These are phyloP conservation scores for Lophochroa leadbeateri DNA, from an alignment of 2,113 vertebrate species.

Conservation along the genomic window DNA sequence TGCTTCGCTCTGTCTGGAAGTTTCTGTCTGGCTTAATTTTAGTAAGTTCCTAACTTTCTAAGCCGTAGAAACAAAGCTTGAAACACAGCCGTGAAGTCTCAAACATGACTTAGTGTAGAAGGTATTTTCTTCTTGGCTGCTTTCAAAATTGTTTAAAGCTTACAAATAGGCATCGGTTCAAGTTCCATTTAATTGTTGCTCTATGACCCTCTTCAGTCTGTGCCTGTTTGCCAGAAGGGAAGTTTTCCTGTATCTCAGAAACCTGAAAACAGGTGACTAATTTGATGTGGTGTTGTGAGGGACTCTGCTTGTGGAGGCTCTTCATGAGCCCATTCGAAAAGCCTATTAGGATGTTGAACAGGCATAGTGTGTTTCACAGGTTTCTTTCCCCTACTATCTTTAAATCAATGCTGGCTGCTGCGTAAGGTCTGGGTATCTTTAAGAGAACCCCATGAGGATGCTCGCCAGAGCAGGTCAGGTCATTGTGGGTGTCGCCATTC, in stretches of 20 bases:
- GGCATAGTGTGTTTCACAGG: not conserved
- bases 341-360: not conserved
- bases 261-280: not conserved
- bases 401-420: not conserved
- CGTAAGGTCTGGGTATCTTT: not conserved
- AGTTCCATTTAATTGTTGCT: not conserved
- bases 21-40: not conserved
- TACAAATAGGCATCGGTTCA: not conserved
- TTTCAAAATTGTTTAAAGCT: not conserved
- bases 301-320: not conserved
- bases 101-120: not conserved
- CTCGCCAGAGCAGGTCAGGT: not conserved
- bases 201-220: not conserved
- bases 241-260: not conserved
- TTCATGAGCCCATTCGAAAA: not conserved
- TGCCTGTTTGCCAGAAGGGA: not conserved
- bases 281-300: not conserved
- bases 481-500: not conserved
- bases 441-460: not conserved
- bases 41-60: not conserved
- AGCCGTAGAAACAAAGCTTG: not conserved
- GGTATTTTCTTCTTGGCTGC: not conserved
- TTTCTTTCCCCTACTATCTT: not conserved
- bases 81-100: not conserved
- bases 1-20: not conserved